phyloP scores from a whole-genome alignment of 2,113 vertebrate genomes.

The Protobothrops flavoviridis region DNA sequence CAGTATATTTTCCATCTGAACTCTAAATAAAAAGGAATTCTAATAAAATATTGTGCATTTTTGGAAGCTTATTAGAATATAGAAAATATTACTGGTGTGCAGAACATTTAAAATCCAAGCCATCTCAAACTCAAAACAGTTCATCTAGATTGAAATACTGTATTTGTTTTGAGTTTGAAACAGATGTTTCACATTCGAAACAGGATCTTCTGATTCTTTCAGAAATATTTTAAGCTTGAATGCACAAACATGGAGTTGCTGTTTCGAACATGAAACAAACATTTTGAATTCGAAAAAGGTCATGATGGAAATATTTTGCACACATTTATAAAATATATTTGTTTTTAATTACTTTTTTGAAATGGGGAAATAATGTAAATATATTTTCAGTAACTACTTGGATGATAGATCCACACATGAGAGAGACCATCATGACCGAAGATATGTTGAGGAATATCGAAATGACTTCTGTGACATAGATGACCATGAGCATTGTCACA shows the following conservation, averaged over 20 bases:
- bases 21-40: background rate
- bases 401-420: conserved; percentile 75
- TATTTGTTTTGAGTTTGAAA: background rate
- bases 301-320: background rate
- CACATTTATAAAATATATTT: background rate
- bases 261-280: background rate
- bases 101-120: background rate
- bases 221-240: background rate
- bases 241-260: background rate
- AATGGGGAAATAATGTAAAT: conserved; percentile 66
- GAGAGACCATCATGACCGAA: conserved; percentile 77
- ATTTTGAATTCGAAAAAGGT: background rate
- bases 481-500: conserved; percentile 77
- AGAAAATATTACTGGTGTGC: background rate
- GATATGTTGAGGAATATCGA: conserved; percentile 76
- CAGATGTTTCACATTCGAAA: background rate
- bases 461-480: conserved; percentile 78
- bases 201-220: background rate
- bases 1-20: background rate
- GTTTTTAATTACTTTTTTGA: conserved; percentile 30
- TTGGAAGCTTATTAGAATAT: background rate
- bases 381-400: conserved; percentile 79
- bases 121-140: background rate
- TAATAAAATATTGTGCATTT: background rate
- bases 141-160: background rate